Conservation (phyloP, 1,140 invertebrate species). For the Doryteuthis pealeii region DNA sequence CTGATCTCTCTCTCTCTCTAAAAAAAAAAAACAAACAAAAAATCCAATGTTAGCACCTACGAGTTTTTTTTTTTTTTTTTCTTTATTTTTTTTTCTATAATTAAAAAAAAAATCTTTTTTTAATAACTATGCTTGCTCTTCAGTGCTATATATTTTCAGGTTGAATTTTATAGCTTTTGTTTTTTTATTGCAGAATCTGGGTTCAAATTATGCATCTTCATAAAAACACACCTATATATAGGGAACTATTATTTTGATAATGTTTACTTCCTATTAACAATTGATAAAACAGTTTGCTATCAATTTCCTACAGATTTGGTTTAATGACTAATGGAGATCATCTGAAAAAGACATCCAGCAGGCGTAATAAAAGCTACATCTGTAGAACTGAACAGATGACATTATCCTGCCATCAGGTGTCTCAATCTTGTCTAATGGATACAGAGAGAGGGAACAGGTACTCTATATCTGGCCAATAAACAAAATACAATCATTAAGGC, state of each 20-base stretch:
- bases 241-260: background rate
- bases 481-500: background rate
- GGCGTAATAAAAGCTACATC: conserved; percentile 5
- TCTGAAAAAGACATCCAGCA: conserved; percentile 9
- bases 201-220: too few species aligned
- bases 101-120: too few species aligned
- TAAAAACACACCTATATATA: conserved; percentile 4
- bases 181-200: too few species aligned
- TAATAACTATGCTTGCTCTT: too few species aligned
- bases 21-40: too few species aligned
- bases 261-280: background rate
- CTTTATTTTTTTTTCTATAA: too few species aligned
- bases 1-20: too few species aligned
- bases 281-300: background rate
- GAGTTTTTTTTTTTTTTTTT: too few species aligned
- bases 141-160: too few species aligned
- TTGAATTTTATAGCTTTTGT: too few species aligned
- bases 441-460: conserved; percentile 6
- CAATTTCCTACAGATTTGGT: conserved; percentile 6
- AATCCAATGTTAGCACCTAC: too few species aligned
- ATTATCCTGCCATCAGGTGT: background rate
- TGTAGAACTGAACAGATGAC: conserved; percentile 6
- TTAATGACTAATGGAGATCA: conserved; percentile 4
- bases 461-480: background rate
- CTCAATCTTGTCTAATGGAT: background rate